These are phyloP conservation scores for Phorcus lineatus DNA, from an alignment of 2,888 invertebrate genomes.

Conservation along the genomic window DNA sequence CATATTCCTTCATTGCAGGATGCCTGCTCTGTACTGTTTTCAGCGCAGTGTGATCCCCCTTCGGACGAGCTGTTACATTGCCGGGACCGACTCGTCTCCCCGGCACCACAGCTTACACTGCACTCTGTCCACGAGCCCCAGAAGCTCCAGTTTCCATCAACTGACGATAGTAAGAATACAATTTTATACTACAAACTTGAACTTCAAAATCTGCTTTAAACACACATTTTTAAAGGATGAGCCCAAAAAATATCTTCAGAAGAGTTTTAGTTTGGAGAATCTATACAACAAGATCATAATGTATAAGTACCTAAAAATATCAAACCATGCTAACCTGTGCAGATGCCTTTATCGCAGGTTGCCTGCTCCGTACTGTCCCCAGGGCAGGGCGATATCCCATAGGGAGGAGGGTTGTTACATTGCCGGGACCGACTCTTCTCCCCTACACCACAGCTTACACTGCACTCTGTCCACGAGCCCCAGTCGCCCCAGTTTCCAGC, in stretches of 20 bases:
- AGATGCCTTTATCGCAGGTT: too few species aligned
- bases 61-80: constrained; percentile 71
- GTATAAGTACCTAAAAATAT: too few species aligned
- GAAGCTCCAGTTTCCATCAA: constrained; percentile 71
- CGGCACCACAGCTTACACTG: constrained; percentile 70
- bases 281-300: too few species aligned
- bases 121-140: constrained; percentile 74
- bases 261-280: too few species aligned
- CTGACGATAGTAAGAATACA: constrained; percentile 50
- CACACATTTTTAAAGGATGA: too few species aligned
- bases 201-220: too few species aligned
- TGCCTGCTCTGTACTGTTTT: constrained; percentile 53
- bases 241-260: too few species aligned
- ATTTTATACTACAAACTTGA: too few species aligned
- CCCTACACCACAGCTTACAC: constrained; percentile 71
- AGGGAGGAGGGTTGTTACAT: constrained; percentile 72
- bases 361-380: constrained; percentile 60
- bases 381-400: constrained; percentile 68
- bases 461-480: constrained; percentile 72
- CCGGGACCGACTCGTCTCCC: constrained; percentile 62
- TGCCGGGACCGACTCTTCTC: constrained; percentile 59
- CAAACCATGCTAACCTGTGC: too few species aligned
- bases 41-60: constrained; percentile 70
- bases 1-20: constrained; percentile 66
- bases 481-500: constrained; percentile 73